Conservation (phyloP, 1,140 invertebrate species). For the Anastrepha ludens region DNA sequence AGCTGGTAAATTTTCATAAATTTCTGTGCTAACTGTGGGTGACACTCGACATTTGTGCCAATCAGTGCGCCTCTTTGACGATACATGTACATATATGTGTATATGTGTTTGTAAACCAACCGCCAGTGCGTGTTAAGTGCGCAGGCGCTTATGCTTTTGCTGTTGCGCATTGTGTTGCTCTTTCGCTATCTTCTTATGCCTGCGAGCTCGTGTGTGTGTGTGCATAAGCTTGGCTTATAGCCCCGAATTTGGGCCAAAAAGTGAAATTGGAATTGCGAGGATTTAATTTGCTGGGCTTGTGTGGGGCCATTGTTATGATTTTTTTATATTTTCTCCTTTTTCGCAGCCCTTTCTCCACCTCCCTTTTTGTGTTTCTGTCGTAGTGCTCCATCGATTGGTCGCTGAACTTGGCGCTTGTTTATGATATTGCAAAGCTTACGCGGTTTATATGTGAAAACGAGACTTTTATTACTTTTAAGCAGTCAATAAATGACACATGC, state of each 20-base stretch:
- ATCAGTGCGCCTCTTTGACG: neutral
- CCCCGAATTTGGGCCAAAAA: constrained; percentile 21
- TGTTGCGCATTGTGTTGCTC: neutral
- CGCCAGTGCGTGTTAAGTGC: neutral
- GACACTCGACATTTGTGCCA: constrained; percentile 35
- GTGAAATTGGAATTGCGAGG: constrained; percentile 45
- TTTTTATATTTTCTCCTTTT: neutral
- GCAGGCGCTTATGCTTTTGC: neutral
- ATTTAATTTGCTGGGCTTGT: constrained; percentile 24
- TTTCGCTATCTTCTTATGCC: neutral
- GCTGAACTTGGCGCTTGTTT: constrained; percentile 24
- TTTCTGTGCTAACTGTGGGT: neutral
- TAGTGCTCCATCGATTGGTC: neutral
- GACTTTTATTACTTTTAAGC: constrained; percentile 35
- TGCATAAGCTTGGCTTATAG: constrained; percentile 28
- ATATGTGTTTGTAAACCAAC: neutral
- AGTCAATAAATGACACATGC: constrained; percentile 46
- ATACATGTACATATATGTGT: neutral
- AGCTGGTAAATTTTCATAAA: constrained; percentile 22
- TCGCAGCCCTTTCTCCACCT: neutral
- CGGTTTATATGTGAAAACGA: constrained; percentile 37
- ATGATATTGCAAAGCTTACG: constrained; percentile 39
- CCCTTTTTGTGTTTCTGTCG: constrained; percentile 35
- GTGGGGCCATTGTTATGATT: constrained; percentile 23
- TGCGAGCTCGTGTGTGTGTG: neutral